These are phyloP conservation scores for Cyprinella venusta DNA, from an alignment of 2,797 vertebrate genomes.

Conservation along the genomic window DNA sequence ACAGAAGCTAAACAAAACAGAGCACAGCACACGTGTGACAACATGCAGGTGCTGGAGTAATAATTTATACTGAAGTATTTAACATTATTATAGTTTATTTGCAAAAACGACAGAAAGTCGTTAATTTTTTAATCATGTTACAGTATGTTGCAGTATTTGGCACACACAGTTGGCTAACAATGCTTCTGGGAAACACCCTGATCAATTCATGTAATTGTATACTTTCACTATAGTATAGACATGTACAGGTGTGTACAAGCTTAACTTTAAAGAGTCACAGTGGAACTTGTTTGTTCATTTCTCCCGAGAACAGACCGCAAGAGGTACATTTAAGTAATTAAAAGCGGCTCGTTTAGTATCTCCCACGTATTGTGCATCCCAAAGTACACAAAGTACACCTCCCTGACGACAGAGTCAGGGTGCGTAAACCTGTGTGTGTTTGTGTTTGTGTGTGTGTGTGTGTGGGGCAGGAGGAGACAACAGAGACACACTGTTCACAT, in stretches of 20 bases:
- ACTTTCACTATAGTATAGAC: not conserved
- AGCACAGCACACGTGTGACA: no score
- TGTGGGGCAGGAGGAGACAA: not conserved
- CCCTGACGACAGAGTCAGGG: not conserved
- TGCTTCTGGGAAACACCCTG: no score
- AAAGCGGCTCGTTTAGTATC: not conserved
- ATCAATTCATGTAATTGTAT: no score
- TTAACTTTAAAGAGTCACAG: not conserved
- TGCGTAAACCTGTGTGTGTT: slow-evolving; percentile 39
- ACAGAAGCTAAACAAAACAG: no score
- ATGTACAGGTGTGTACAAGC: not conserved
- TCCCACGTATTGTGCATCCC: slow-evolving; percentile 7
- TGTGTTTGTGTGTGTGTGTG: no score
- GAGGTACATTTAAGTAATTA: slow-evolving; percentile 17
- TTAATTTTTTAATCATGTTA: no score
- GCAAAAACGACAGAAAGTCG: no score
- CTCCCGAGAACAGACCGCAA: not conserved
- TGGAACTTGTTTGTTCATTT: slow-evolving; percentile 6
- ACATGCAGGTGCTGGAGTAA: no score
- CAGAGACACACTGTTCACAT: slow-evolving; percentile 53
- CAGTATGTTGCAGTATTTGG: no score
- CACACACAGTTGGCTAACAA: no score
- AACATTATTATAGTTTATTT: no score
- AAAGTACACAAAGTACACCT: slow-evolving; percentile 33
- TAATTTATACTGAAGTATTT: no score